Evolutionary conservation across 1,140 invertebrate genomes (phyloP).

Genomic region (Euura saliciscinereae): DNA sequence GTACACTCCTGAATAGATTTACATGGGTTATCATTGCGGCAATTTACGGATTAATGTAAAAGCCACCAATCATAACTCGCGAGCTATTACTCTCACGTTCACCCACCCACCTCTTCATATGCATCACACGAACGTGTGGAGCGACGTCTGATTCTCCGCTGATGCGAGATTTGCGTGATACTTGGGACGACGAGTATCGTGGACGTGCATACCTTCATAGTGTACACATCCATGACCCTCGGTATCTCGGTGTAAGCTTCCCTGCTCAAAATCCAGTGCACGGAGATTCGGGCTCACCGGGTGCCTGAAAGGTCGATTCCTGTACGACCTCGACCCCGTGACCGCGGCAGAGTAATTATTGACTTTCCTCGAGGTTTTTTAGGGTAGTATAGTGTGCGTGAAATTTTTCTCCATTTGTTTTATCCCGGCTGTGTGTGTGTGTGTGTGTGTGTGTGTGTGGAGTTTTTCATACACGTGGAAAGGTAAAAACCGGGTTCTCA

Average conservation of each 20-base stretch:
- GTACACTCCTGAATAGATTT: no score
- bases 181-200: neutral
- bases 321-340: neutral
- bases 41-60: neutral
- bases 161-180: neutral
- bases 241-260: neutral
- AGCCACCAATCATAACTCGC: neutral
- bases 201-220: neutral
- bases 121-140: neutral
- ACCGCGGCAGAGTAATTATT: constrained; percentile 2
- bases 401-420: no score
- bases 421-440: no score
- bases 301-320: neutral
- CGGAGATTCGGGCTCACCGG: neutral
- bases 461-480: no score
- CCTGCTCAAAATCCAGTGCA: neutral
- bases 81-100: no score
- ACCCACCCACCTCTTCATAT: no score
- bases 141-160: neutral
- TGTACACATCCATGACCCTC: neutral
- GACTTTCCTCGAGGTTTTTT: neutral
- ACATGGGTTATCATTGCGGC: neutral
- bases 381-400: no score
- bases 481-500: no score
- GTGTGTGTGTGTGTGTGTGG: no score